Conservation (phyloP, 1,140 invertebrate genomes). For the Aphelenchoides fujianensis region DNA sequence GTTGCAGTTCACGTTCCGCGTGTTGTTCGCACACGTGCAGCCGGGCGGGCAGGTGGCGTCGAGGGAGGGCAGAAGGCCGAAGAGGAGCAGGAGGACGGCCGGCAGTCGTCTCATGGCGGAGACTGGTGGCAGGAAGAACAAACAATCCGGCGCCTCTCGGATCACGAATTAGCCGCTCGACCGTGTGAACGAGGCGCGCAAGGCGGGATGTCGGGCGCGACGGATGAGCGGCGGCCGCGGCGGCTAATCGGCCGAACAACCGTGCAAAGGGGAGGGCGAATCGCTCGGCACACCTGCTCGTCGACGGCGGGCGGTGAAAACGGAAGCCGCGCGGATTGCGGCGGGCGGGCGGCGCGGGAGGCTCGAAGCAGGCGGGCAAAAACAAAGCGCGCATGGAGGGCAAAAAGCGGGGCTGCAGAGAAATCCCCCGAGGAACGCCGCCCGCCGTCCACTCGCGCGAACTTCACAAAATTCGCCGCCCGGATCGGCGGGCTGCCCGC, state of each 20-base stretch:
- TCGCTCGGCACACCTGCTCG: background rate
- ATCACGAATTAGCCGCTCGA: slow-evolving; percentile 13
- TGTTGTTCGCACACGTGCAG: slow-evolving; percentile 7
- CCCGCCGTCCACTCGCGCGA: background rate
- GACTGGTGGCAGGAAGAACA: background rate
- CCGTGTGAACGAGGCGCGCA: background rate
- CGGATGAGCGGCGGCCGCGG: background rate
- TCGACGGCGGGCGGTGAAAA: background rate
- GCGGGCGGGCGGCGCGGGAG: background rate
- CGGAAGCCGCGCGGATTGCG: background rate
- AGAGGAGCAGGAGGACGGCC: background rate
- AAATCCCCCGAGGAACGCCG: background rate
- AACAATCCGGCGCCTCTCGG: background rate
- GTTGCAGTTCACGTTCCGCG: background rate
- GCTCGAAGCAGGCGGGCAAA: too few species aligned
- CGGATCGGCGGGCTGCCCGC: background rate
- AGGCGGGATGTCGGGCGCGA: background rate
- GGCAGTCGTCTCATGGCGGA: background rate
- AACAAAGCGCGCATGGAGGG: too few species aligned
- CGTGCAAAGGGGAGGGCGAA: too few species aligned
- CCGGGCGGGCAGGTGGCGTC: background rate
- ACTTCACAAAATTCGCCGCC: background rate
- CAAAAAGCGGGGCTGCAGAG: background rate
- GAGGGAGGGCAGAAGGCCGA: background rate
- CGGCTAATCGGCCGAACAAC: background rate